phyloP scores from a whole-genome alignment of 2,113 vertebrate species.

The Psittacus erithacus region DNA sequence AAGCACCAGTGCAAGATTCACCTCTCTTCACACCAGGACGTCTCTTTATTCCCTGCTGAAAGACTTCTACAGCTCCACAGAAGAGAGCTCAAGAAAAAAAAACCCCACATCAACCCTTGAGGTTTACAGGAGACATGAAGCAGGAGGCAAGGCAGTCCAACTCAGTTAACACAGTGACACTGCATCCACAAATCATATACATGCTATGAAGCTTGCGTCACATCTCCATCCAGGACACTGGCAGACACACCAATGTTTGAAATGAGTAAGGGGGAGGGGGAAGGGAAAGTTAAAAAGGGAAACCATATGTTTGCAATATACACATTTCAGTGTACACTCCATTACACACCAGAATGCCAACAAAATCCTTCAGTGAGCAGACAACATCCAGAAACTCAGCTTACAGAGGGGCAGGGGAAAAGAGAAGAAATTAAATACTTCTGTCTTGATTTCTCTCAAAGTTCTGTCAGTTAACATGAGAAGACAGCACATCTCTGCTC shows the following conservation, averaged over 20 bases:
- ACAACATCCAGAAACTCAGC: not conserved
- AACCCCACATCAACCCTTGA: not conserved
- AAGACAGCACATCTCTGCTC: not conserved
- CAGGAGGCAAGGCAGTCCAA: slow-evolving; percentile 5
- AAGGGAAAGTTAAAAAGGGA: slow-evolving; percentile 27
- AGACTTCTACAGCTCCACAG: not conserved
- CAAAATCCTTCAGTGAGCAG: not conserved
- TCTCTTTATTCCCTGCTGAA: slow-evolving; percentile 3
- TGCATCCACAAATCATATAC: slow-evolving; percentile 53
- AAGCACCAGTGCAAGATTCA: not conserved
- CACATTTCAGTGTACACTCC: slow-evolving; percentile 4
- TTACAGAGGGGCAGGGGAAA: not conserved
- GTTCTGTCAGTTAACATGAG: not conserved
- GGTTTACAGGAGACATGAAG: not conserved
- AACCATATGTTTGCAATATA: slow-evolving; percentile 44
- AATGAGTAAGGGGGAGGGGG: not conserved
- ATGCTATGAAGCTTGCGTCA: slow-evolving; percentile 27
- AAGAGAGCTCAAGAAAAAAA: not conserved
- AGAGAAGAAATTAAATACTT: not conserved
- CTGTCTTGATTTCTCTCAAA: not conserved
- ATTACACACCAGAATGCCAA: not conserved
- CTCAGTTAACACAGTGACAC: slow-evolving; percentile 45
- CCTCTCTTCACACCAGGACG: not conserved
- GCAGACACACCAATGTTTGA: slow-evolving; percentile 27
- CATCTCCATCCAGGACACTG: slow-evolving; percentile 32